Evolutionary conservation across 2,113 vertebrate species (phyloP).

Genomic region (Xiphophorus hellerii): DNA sequence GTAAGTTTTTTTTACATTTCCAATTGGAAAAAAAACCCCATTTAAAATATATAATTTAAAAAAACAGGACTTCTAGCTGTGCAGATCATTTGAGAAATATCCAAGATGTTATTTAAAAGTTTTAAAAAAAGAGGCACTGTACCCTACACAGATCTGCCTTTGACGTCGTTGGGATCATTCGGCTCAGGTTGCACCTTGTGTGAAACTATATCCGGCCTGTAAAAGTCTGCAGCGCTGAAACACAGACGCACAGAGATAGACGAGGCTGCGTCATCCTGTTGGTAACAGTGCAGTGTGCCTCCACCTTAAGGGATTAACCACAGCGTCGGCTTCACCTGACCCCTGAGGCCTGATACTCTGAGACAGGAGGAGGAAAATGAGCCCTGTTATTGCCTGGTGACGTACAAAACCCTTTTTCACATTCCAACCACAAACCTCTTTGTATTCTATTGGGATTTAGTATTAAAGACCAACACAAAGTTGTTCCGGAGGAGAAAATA

Average conservation of each 20-base stretch:
- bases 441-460: not conserved
- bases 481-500: not conserved
- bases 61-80: not conserved
- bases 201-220: not conserved
- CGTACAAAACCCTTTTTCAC: conserved; percentile 7
- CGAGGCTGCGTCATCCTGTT: conserved; percentile 15
- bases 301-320: conserved; percentile 26
- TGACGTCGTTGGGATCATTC: conserved; percentile 1
- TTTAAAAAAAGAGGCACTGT: not conserved
- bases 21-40: no score
- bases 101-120: not conserved
- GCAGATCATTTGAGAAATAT: not conserved
- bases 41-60: no score
- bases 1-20: no score
- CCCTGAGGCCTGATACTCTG: not conserved
- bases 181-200: conserved; percentile 8
- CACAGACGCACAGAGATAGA: conserved; percentile 26
- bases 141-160: not conserved
- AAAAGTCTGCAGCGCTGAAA: not conserved
- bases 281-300: conserved; percentile 34
- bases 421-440: not conserved
- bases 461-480: not conserved
- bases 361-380: conserved; percentile 44
- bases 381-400: conserved; percentile 53
- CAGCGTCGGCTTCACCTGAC: conserved; percentile 13